phyloP scores from a whole-genome alignment of 1,140 invertebrate genomes.

The Diachasma alloeum region DNA sequence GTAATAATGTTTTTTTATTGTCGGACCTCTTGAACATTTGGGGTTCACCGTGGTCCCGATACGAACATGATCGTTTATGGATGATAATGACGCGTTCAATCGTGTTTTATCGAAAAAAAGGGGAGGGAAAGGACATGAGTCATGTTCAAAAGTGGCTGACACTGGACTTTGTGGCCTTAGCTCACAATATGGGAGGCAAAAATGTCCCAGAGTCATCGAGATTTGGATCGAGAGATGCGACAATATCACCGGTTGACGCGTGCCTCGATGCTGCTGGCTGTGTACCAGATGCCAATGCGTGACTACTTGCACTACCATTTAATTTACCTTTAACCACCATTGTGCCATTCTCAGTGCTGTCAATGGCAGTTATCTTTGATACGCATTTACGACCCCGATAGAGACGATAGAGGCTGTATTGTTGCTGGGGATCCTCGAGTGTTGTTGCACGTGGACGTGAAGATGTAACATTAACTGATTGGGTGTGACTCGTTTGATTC shows the following conservation, averaged over 20 bases:
- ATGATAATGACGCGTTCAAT: background rate
- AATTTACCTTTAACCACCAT: slow-evolving; percentile 59
- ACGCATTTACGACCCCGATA: slow-evolving; percentile 57
- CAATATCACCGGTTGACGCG: slow-evolving; percentile 62
- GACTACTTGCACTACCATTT: slow-evolving; percentile 60
- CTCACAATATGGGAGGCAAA: slow-evolving; percentile 70
- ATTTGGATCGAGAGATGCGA: slow-evolving; percentile 66
- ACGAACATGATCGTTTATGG: background rate
- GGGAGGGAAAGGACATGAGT: background rate
- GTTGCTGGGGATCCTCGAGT: slow-evolving; percentile 51
- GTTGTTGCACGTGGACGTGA: slow-evolving; percentile 46
- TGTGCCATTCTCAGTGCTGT: slow-evolving; percentile 41
- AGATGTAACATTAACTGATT: slow-evolving; percentile 43
- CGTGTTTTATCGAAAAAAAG: background rate
- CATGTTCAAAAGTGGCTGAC: background rate
- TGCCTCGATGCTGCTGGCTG: slow-evolving; percentile 57
- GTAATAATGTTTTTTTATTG: slow-evolving; percentile 18
- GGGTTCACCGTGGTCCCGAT: slow-evolving; percentile 18
- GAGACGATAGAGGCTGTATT: slow-evolving; percentile 56
- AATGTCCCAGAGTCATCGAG: slow-evolving; percentile 74
- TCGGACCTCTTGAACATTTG: slow-evolving; percentile 21
- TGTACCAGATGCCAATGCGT: slow-evolving; percentile 54
- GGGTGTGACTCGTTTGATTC: slow-evolving; percentile 48
- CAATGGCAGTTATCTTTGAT: slow-evolving; percentile 54
- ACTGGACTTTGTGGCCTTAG: slow-evolving; percentile 59